Evolutionary conservation across 2,888 invertebrate species (phyloP), one percentile per base, ranked within the genome.

Genomic region (Carcina quercana): DNA sequence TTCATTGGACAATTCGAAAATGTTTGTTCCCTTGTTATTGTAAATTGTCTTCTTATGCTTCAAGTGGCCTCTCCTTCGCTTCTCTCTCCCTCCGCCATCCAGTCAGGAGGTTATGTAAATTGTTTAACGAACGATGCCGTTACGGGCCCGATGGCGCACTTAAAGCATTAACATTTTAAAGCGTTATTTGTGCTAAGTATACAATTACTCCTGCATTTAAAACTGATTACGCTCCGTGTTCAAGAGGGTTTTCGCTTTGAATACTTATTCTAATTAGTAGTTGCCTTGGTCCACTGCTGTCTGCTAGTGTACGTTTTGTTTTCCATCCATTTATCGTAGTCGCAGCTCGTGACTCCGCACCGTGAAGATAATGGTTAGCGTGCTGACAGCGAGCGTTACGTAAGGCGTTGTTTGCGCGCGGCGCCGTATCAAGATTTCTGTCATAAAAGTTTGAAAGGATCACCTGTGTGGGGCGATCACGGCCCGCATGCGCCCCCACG

Each of bases 91-190:
- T 33, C 41, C 38, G 39, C 46, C 40, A n/a, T n/a, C n/a, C 40
- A 47, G 51, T 48, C 54, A 44, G 53, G 59, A 60, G 59, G 64
- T 65, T 72, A 73, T 72, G 73, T 72, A 72, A 75, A 78, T 74
- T 70, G 73, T 72, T 72, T 66, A 69, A 71, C 66, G 59, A 70
- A 69, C 61, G 63, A 45, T 57, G 53, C 62, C 59, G 59, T 66
- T 62, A 57, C 59, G 45, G 47, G 48, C 55, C 59, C 66, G 55
- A 70, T 61, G 65, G 67, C 62, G 65, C 69, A 72, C 72, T 75
- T 67, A 64, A 62, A 47, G 55, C 67, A 72, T 73, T 76, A 70
- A 67, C 74, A 70, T 76, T 72, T 71, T 66, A 74, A 70, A 68
- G 59, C 62, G 63, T 67, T 68, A 70, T 74, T 73, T 68, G 65